Conservation (phyloP, 2,888 invertebrate species). For the Osedax fenrisi region DNA sequence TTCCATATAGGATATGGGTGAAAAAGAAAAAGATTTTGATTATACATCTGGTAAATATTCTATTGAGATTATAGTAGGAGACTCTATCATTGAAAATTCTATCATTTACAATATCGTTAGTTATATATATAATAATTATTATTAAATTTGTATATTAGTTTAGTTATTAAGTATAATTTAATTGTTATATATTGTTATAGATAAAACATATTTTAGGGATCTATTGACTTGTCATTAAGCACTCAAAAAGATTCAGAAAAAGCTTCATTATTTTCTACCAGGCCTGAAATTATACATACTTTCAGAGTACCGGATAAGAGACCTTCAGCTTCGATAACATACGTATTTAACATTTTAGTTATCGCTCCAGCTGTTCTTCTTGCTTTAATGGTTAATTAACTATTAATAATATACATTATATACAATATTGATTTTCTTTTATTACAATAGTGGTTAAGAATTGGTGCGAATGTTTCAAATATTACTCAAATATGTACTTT, state of each 20-base stretch:
- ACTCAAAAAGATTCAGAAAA: too few relatives aligned
- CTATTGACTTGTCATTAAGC: too few relatives aligned
- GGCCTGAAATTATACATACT: conserved; percentile 55
- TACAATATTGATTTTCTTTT: too few relatives aligned
- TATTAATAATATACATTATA: too few relatives aligned
- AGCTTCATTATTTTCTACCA: neutral
- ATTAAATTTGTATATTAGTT: too few relatives aligned
- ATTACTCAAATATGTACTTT: conserved; percentile 60
- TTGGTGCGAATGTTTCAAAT: conserved; percentile 74
- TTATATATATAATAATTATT: too few relatives aligned
- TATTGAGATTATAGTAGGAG: conserved; percentile 75
- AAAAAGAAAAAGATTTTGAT: conserved; percentile 67
- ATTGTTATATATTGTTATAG: too few relatives aligned
- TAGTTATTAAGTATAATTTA: too few relatives aligned
- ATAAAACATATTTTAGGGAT: too few relatives aligned
- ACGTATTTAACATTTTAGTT: conserved; percentile 72
- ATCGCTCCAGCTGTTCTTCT: conserved; percentile 68
- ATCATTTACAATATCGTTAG: conserved; percentile 69
- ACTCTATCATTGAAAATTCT: conserved; percentile 76
- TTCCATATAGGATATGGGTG: conserved; percentile 60
- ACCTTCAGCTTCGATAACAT: conserved; percentile 74
- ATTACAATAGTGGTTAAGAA: conserved; percentile 71
- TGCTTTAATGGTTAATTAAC: conserved; percentile 59
- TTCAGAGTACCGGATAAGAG: conserved; percentile 84
- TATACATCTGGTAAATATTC: conserved; percentile 67